These are phyloP conservation scores for Aspidapion aeneum DNA, from an alignment of 2,888 invertebrate genomes.

Conservation along the genomic window DNA sequence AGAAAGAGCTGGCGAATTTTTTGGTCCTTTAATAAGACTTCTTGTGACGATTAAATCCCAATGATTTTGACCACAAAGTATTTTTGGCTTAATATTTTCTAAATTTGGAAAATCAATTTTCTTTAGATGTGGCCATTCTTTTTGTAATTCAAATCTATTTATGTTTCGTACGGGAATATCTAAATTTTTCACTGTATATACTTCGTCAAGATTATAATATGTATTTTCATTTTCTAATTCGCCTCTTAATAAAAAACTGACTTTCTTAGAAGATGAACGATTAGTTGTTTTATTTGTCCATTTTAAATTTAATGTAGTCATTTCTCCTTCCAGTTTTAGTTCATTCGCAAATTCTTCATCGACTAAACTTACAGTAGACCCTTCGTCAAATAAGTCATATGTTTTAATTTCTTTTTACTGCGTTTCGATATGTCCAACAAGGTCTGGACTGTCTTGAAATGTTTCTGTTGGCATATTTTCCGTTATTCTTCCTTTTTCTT, in stretches of 20 bases:
- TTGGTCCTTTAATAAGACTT: not conserved
- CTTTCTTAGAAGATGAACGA: not conserved
- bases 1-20: no score
- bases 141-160: not conserved
- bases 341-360: not conserved
- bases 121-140: not conserved
- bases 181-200: not conserved
- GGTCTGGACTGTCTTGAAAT: no score
- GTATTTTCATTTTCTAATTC: not conserved
- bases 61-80: slow-evolving; percentile 1
- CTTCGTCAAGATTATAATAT: not conserved
- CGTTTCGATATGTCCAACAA: no score
- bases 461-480: no score
- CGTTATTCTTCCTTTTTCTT: no score
- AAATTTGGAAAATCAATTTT: not conserved
- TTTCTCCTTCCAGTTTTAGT: not conserved
- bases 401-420: no score
- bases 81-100: not conserved
- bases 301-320: not conserved
- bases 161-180: not conserved
- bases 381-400: not conserved
- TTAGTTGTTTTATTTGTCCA: not conserved
- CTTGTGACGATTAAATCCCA: slow-evolving; percentile 1
- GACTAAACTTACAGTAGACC: not conserved
- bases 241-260: not conserved